Conservation (phyloP, 2,888 invertebrate genomes). For the Leuctra nigra region DNA sequence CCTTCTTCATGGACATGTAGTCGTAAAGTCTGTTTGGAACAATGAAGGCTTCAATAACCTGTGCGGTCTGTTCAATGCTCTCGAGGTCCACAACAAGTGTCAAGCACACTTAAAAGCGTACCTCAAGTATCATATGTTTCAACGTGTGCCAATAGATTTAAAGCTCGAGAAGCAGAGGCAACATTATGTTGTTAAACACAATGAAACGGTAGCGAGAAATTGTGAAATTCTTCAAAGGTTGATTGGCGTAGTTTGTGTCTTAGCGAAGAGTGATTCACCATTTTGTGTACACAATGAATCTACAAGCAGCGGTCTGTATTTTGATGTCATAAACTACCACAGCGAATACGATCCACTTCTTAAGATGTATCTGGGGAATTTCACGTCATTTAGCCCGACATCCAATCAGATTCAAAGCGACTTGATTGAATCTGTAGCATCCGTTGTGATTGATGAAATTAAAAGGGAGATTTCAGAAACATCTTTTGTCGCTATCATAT, state of each 20-base stretch:
- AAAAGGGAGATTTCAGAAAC: neutral
- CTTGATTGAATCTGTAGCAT: neutral
- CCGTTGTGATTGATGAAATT: neutral
- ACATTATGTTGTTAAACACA: neutral
- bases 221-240: neutral
- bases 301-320: neutral
- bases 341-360: too few relatives aligned
- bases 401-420: constrained; percentile 20
- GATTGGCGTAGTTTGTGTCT: neutral
- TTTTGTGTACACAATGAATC: neutral
- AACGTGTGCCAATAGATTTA: neutral
- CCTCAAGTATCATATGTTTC: neutral
- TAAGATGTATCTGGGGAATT: too few relatives aligned
- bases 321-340: too few relatives aligned
- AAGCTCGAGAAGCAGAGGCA: neutral
- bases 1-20: neutral
- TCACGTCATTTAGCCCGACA: neutral
- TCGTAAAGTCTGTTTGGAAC: neutral
- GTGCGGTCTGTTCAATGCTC: neutral
- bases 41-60: neutral
- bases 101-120: neutral
- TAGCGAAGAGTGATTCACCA: neutral
- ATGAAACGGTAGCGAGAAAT: neutral
- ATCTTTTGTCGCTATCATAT: constrained; percentile 16
- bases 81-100: neutral